Conservation (phyloP, 2,113 vertebrate genomes). For the Zingel zingel region DNA sequence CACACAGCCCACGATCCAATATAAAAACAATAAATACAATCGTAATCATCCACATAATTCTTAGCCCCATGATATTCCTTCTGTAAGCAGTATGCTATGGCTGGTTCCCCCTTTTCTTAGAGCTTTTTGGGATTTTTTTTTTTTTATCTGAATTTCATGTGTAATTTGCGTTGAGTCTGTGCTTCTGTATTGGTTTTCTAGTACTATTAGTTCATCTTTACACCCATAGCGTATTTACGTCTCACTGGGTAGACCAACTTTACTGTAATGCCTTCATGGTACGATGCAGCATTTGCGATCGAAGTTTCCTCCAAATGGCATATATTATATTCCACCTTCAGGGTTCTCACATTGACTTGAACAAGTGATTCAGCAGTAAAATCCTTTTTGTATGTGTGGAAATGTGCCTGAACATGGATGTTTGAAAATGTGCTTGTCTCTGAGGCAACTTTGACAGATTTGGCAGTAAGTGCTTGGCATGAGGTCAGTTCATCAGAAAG, state of each 20-base stretch:
- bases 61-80: not conserved
- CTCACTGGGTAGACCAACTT: not conserved
- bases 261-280: not conserved
- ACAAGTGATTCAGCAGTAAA: not conserved
- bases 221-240: not conserved
- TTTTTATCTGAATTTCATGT: not conserved
- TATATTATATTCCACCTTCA: constrained; percentile 16
- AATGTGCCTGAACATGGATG: constrained; percentile 3
- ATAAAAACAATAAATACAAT: not conserved
- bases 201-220: not conserved
- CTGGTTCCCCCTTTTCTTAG: not conserved
- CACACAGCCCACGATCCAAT: not conserved
- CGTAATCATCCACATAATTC: not conserved
- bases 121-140: not conserved
- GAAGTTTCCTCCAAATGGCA: constrained; percentile 29
- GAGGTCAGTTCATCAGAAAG: constrained; percentile 6
- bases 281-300: constrained; percentile 2
- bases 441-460: not conserved
- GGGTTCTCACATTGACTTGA: constrained; percentile 16
- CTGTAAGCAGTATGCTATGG: not conserved
- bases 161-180: not conserved
- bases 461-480: not conserved
- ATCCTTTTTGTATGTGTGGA: constrained; percentile 10
- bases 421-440: constrained; percentile 15
- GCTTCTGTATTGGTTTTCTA: not conserved